These are phyloP conservation scores for Trididemnum miniatum DNA, from an alignment of 23 tunicate species.

Conservation along the genomic window DNA sequence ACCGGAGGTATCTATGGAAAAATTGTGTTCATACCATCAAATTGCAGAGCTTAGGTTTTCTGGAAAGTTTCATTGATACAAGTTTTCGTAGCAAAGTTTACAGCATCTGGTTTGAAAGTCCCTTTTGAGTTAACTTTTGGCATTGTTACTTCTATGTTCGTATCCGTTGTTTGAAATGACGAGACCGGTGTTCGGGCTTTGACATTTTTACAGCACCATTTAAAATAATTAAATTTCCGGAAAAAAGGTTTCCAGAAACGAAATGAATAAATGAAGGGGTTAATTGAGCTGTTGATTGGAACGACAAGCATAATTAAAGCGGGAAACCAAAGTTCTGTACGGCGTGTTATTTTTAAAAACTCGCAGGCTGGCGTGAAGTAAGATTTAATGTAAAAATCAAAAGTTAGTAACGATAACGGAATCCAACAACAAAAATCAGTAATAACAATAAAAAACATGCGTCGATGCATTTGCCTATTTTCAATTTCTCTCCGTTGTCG, in stretches of 20 bases:
- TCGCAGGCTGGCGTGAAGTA: not conserved
- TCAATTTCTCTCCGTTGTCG: not conserved
- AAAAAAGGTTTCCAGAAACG: constrained; percentile 8
- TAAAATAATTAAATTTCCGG: too few relatives aligned
- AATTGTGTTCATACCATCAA: too few relatives aligned
- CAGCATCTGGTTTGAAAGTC: too few relatives aligned
- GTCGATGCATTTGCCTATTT: constrained; percentile 18
- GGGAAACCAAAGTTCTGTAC: not conserved
- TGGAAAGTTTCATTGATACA: too few relatives aligned
- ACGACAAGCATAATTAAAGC: not conserved
- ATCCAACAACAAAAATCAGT: constrained; percentile 32
- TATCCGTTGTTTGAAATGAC: too few relatives aligned
- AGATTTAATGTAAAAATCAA: not conserved
- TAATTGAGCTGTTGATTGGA: constrained; percentile 21
- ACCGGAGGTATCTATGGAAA: too few relatives aligned
- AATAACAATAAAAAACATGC: constrained; percentile 24
- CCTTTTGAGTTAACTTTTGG: too few relatives aligned
- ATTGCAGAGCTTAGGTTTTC: too few relatives aligned
- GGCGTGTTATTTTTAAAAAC: not conserved
- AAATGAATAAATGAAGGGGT: constrained; percentile 17
- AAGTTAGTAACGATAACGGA: not conserved
- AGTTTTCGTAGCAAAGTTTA: too few relatives aligned
- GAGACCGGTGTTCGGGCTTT: too few relatives aligned
- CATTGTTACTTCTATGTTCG: too few relatives aligned
- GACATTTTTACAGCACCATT: too few relatives aligned